Percentiles rank a stretch among this genome's conserved stretches.
phyloP scores from a whole-genome alignment of 2,797 vertebrate genomes.

The Bradypodion ventrale region DNA sequence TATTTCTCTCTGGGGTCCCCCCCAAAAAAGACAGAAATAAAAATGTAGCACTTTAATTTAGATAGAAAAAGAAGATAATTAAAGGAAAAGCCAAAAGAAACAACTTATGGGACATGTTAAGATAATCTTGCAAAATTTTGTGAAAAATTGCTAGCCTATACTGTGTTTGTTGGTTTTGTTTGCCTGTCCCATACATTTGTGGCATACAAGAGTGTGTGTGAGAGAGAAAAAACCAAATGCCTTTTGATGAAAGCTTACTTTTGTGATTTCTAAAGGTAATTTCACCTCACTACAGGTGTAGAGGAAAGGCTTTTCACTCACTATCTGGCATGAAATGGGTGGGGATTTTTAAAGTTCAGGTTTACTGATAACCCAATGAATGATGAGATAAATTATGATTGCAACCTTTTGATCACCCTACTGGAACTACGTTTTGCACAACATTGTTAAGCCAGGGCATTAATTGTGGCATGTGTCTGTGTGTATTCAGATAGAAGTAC shows the following conservation, averaged over 20 bases:
- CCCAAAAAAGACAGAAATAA: slow-evolving; percentile 58
- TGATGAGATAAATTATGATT: too few species aligned
- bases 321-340: too few species aligned
- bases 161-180: too few species aligned
- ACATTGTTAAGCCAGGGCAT: too few species aligned
- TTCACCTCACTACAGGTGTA: background rate
- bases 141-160: background rate
- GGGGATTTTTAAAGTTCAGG: too few species aligned
- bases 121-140: background rate
- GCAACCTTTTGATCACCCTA: too few species aligned
- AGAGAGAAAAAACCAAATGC: background rate
- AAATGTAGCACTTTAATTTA: slow-evolving; percentile 18
- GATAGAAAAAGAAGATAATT: slow-evolving; percentile 18
- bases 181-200: background rate
- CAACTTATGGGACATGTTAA: background rate
- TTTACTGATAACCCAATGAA: too few species aligned
- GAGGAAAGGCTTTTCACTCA: too few species aligned
- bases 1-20: slow-evolving; percentile 64
- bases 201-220: background rate
- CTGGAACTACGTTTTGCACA: too few species aligned
- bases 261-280: background rate
- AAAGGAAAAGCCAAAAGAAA: slow-evolving; percentile 28
- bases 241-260: background rate
- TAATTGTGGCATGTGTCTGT: too few species aligned
- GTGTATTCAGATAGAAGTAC: too few species aligned